These are phyloP conservation scores for Procambarus clarkii DNA, from an alignment of 1,140 invertebrate genomes.

Conservation along the genomic window DNA sequence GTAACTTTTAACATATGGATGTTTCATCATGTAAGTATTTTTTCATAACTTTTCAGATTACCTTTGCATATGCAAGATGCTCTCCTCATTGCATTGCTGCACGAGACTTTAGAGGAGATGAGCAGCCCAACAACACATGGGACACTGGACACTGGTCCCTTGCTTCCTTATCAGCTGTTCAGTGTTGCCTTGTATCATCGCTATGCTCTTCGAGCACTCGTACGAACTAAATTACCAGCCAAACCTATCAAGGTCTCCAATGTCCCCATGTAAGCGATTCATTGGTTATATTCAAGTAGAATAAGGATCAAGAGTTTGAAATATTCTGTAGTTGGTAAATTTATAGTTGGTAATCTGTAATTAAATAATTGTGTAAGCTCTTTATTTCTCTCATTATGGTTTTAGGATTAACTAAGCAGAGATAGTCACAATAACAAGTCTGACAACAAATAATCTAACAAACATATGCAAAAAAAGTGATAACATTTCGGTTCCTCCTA, in stretches of 20 bases:
- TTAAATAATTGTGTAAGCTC: too few species aligned
- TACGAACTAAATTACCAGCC: conserved; percentile 53
- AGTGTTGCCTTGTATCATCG: conserved; percentile 65
- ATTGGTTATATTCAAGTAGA: too few species aligned
- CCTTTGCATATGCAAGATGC: conserved; percentile 65
- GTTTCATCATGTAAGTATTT: neutral
- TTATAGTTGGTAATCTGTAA: too few species aligned
- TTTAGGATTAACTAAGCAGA: too few species aligned
- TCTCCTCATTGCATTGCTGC: conserved; percentile 53
- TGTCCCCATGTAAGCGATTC: conserved; percentile 58
- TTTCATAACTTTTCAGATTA: conserved; percentile 30
- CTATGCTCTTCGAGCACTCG: conserved; percentile 61
- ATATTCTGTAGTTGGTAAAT: too few species aligned
- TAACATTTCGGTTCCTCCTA: too few species aligned
- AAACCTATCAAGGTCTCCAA: conserved; percentile 62
- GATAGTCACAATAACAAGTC: too few species aligned
- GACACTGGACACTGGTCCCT: conserved; percentile 60
- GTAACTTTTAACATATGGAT: neutral
- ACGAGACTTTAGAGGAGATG: conserved; percentile 55
- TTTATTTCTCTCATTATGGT: too few species aligned
- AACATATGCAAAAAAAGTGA: too few species aligned
- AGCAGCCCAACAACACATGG: conserved; percentile 49
- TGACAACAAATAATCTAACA: too few species aligned
- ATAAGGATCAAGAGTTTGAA: too few species aligned
- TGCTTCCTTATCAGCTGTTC: conserved; percentile 57